Conservation (phyloP, 1,140 invertebrate species). For the Uloborus diversus region DNA sequence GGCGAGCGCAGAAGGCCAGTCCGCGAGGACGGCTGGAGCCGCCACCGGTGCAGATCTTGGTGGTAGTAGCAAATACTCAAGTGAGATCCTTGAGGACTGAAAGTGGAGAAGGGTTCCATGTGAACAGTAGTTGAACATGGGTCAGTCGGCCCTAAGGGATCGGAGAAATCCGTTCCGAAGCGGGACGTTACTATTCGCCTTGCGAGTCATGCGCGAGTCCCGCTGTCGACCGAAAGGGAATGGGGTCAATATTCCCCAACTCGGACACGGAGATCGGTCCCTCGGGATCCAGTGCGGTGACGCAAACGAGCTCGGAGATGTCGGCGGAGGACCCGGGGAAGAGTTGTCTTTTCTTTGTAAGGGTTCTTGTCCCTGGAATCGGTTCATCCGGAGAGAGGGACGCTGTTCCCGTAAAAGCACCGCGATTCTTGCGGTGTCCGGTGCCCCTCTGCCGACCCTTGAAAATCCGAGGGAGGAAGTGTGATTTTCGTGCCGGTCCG, state of each 20-base stretch:
- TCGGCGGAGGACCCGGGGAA: conserved; percentile 35
- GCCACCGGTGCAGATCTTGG: conserved; percentile 85
- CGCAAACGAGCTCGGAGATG: conserved; percentile 48
- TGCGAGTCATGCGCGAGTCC: too few relatives aligned
- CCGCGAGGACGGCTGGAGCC: conserved; percentile 73
- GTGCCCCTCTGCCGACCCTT: conserved; percentile 58
- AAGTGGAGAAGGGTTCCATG: conserved; percentile 70
- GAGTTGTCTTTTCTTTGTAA: conserved; percentile 24
- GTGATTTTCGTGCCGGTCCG: conserved; percentile 10
- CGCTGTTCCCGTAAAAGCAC: conserved; percentile 58
- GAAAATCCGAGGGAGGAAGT: conserved; percentile 66
- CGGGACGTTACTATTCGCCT: conserved; percentile 56
- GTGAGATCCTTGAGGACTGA: too few relatives aligned
- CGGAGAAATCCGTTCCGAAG: conserved; percentile 65
- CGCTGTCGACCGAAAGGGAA: conserved; percentile 63
- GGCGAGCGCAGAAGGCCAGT: conserved; percentile 76
- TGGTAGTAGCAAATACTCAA: conserved; percentile 57
- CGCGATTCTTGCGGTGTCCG: conserved; percentile 65
- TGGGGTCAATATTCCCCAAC: conserved; percentile 70
- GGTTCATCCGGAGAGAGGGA: too few relatives aligned
- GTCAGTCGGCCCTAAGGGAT: conserved; percentile 77
- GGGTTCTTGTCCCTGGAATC: too few relatives aligned
- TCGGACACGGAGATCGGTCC: conserved; percentile 63
- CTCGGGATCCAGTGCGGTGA: conserved; percentile 38
- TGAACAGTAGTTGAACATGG: conserved; percentile 89